Base-by-base conservation (phyloP, 2,888 invertebrate species). In the Neoascia interrupta region DNA sequence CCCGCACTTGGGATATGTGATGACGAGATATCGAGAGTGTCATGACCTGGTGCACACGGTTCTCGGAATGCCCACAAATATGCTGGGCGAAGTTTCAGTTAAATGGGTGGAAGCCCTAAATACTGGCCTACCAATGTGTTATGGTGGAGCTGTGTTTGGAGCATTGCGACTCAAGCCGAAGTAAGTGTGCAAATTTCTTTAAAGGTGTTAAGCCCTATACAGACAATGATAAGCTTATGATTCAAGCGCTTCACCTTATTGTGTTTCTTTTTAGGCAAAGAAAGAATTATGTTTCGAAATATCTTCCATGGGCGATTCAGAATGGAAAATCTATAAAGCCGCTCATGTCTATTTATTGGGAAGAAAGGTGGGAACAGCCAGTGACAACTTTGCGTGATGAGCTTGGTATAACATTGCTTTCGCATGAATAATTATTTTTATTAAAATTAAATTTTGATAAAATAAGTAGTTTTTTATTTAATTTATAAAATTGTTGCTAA, bases 101-200 rank as follows among this genome's bases (percentile, higher is more conserved):
- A 99, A 99, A 90, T 98, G 98, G 97, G 92, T 99, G 49, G 99
- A 99, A 91, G 99, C 95, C 0, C 92, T 99, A 66, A 99, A 99
- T 89, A 96, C 95, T 8, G 94, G 93, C 53, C 90, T 99, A 19
- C 99, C 99, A 0, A 98, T 99, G 98, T 98, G 98, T 86, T 91
- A 96, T 74, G 92, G 94, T 54, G 99, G 96, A 15, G 98, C 96
- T 0, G 91, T 98, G 64, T 97, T 97, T 91, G 99, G 98, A 8
- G 96, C 98, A 1, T 90, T 94, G 10, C 91, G 98, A 82, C 90
- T 99, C 10, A 93, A 93, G 83, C 94, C 96, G 61, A 97, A 95
- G 88, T 88, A 79, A 84, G 83, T 69, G n/a, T n/a, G n/a, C n/a
- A n/a, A n/a, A 26, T 13, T 41, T 54, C 6, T 39, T 15, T 34